A percentile compares a stretch with the other conserved stretches of the same genome.
Conservation (phyloP, 2,888 invertebrate species). For the Andrena marginata region DNA sequence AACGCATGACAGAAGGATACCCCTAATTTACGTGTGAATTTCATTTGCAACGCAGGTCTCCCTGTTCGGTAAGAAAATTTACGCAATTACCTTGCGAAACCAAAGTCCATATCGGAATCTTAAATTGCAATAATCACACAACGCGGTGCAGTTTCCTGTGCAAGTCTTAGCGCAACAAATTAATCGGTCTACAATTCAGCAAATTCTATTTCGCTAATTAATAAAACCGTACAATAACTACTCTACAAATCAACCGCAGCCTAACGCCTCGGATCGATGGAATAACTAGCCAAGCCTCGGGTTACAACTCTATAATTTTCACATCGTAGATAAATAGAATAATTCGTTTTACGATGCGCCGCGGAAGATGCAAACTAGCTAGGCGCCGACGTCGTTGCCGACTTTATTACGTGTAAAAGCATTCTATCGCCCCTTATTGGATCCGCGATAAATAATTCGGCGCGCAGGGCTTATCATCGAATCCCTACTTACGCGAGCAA, state of each 20-base stretch:
- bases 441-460: constrained; percentile 55
- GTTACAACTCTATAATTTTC: not conserved
- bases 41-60: not conserved
- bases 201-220: not conserved
- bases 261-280: not conserved
- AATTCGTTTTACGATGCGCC: not conserved
- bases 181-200: not conserved
- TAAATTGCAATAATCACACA: constrained; percentile 1
- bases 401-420: constrained; percentile 35
- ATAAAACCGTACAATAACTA: not conserved
- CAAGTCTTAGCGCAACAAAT: not conserved
- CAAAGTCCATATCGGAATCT: not conserved
- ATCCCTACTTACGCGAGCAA: constrained; percentile 32
- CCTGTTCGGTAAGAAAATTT: not conserved
- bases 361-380: not conserved
- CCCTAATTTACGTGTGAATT: constrained; percentile 13
- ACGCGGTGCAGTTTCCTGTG: not conserved
- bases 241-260: not conserved
- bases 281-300: not conserved
- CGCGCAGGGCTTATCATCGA: constrained; percentile 40
- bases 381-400: not conserved
- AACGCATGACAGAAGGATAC: constrained; percentile 10
- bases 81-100: not conserved
- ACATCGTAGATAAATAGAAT: not conserved
- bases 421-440: constrained; percentile 20